These are phyloP conservation scores for Pterophyllum scalare DNA, from an alignment of 2,113 vertebrate species.

Conservation along the genomic window DNA sequence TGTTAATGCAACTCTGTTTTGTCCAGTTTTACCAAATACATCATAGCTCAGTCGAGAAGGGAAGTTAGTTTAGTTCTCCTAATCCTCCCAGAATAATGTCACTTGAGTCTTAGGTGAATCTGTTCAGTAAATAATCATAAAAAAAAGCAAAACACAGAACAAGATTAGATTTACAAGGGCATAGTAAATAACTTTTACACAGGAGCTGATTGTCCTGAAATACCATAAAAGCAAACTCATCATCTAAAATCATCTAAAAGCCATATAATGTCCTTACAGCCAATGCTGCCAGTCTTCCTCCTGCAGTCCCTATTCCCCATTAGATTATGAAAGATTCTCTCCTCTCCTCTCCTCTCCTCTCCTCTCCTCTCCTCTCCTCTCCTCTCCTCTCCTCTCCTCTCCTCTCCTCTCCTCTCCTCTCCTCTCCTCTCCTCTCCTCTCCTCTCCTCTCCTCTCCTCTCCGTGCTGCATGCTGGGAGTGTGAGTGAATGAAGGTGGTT, in stretches of 20 bases:
- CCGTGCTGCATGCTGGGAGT: no score
- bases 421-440: no score
- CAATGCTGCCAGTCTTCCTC: conserved; percentile 10
- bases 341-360: conserved; percentile 5
- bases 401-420: no score
- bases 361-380: not conserved
- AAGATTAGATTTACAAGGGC: conserved; percentile 59
- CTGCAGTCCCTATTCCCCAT: conserved; percentile 36
- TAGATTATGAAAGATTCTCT: conserved; percentile 55
- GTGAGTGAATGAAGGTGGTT: no score
- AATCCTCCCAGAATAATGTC: conserved; percentile 23
- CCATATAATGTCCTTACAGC: conserved; percentile 60
- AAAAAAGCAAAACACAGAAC: conserved; percentile 21
- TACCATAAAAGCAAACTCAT: conserved; percentile 52
- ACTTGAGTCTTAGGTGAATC: conserved; percentile 20
- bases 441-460: no score
- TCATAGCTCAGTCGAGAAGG: not conserved
- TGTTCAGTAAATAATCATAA: conserved; percentile 44
- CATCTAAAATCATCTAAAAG: conserved; percentile 73
- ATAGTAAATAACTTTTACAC: conserved; percentile 55
- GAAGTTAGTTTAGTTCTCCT: not conserved
- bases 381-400: no score
- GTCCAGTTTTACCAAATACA: not conserved
- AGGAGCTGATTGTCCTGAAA: conserved; percentile 59
- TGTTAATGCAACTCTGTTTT: not conserved